Percentiles rank a stretch among this genome's conserved stretches.
These are phyloP conservation scores for Centropristis striata DNA, from an alignment of 2,113 vertebrate species.

Conservation along the genomic window DNA sequence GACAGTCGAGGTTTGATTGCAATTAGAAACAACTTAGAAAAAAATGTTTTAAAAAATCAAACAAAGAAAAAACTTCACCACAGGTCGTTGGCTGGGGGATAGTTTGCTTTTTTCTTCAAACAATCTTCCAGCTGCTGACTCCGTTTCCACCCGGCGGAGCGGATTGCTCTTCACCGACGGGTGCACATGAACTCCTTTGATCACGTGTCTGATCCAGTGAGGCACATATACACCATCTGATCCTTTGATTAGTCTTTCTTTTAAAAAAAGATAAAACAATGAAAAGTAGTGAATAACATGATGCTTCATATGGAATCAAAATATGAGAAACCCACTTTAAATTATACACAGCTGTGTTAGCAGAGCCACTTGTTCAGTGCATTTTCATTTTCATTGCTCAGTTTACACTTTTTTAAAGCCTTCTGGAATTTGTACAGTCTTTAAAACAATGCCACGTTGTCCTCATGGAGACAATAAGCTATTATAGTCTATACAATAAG, in stretches of 20 bases:
- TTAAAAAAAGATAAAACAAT: slow-evolving; percentile 12
- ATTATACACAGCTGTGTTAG: slow-evolving; percentile 60
- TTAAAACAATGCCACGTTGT: slow-evolving; percentile 35
- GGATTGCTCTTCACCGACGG: slow-evolving; percentile 29
- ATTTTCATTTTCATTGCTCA: slow-evolving; percentile 52
- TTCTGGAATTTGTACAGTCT: slow-evolving; percentile 50
- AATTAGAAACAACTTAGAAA: slow-evolving; percentile 62
- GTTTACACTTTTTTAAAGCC: slow-evolving; percentile 61
- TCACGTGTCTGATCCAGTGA: slow-evolving; percentile 56
- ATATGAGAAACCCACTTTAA: slow-evolving; percentile 54
- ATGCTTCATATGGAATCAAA: slow-evolving; percentile 53
- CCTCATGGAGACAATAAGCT: slow-evolving; percentile 52
- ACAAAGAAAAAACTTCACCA: slow-evolving; percentile 26
- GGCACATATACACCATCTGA: slow-evolving; percentile 62
- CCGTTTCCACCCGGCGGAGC: slow-evolving; percentile 33
- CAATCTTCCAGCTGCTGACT: slow-evolving; percentile 36
- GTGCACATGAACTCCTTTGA: slow-evolving; percentile 38
- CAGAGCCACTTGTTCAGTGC: slow-evolving; percentile 32
- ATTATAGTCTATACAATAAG: slow-evolving; percentile 36
- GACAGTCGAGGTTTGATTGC: slow-evolving; percentile 50
- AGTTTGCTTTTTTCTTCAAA: slow-evolving; percentile 51
- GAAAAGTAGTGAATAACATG: slow-evolving; percentile 34
- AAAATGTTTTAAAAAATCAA: slow-evolving; percentile 17
- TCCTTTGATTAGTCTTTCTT: slow-evolving; percentile 42
- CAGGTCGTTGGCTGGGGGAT: slow-evolving; percentile 38